phyloP scores from a whole-genome alignment of 2,888 invertebrate species.

The Philopedon plagiatum region DNA sequence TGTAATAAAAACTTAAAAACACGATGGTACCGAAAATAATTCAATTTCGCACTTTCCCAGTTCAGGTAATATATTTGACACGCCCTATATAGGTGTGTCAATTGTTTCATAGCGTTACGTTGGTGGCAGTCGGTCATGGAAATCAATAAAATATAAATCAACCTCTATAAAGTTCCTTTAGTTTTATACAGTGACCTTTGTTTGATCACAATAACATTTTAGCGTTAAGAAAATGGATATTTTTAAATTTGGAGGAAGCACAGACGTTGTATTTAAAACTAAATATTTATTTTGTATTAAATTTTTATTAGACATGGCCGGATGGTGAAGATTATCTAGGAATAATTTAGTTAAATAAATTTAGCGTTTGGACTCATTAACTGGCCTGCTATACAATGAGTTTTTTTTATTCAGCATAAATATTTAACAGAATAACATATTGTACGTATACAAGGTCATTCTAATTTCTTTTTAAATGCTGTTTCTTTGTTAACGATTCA shows the following conservation, averaged over 20 bases:
- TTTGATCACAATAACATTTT: neutral
- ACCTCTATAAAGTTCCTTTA: conserved; percentile 3
- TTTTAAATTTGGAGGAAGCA: neutral
- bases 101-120: conserved; percentile 8
- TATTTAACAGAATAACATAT: too few species aligned
- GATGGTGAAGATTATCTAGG: neutral
- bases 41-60: neutral
- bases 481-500: too few species aligned
- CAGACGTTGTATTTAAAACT: neutral
- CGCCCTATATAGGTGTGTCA: conserved; percentile 24
- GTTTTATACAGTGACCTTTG: conserved; percentile 1
- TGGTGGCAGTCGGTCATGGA: conserved; percentile 13
- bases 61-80: neutral
- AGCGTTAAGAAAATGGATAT: neutral
- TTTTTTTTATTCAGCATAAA: too few species aligned
- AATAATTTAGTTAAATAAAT: neutral
- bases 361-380: neutral
- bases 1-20: neutral
- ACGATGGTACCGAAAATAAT: neutral
- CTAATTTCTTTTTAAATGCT: too few species aligned
- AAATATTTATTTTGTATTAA: conserved; percentile 15
- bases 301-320: conserved; percentile 6
- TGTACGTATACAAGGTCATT: too few species aligned
- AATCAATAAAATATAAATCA: conserved; percentile 19
- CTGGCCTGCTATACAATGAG: neutral